Evolutionary conservation across 2,888 invertebrate species (phyloP).

Genomic region (Eucera pruinosa): DNA sequence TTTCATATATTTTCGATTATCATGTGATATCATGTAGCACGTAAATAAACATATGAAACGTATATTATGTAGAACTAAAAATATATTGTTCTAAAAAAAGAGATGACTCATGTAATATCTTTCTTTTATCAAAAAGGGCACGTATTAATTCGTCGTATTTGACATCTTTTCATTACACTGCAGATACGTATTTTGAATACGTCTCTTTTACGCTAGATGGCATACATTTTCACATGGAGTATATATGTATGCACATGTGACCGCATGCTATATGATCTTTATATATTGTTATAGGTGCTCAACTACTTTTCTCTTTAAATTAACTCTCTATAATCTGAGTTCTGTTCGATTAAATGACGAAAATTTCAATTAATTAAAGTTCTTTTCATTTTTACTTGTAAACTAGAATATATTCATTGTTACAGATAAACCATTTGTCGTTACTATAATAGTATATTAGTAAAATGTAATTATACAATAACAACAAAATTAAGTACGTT

Average conservation of each 20-base stretch:
- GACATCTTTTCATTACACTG: slow-evolving; percentile 28
- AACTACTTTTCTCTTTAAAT: no score
- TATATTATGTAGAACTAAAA: slow-evolving; percentile 9
- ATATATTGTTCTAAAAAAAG: slow-evolving; percentile 18
- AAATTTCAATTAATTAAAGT: no score
- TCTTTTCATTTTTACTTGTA: no score
- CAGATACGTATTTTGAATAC: slow-evolving; percentile 7
- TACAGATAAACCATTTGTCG: no score
- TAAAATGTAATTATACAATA: no score
- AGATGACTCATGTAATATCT: slow-evolving; percentile 21
- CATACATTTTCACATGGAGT: slow-evolving; percentile 8
- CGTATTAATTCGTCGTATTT: slow-evolving; percentile 13
- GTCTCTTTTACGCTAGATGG: slow-evolving; percentile 34
- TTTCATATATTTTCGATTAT: neutral
- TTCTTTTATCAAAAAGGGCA: slow-evolving; percentile 2
- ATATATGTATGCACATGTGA: neutral
- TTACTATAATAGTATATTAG: no score
- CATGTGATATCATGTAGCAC: neutral
- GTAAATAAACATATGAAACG: neutral
- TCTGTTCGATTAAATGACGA: no score
- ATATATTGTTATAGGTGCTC: no score
- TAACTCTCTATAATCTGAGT: no score
- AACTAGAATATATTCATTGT: no score
- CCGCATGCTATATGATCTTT: no score
- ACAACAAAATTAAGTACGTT: no score